Percentiles rank a stretch among this genome's conserved stretches.
Conservation (phyloP, 1,140 invertebrate species). For the Pteromalus puparum region DNA sequence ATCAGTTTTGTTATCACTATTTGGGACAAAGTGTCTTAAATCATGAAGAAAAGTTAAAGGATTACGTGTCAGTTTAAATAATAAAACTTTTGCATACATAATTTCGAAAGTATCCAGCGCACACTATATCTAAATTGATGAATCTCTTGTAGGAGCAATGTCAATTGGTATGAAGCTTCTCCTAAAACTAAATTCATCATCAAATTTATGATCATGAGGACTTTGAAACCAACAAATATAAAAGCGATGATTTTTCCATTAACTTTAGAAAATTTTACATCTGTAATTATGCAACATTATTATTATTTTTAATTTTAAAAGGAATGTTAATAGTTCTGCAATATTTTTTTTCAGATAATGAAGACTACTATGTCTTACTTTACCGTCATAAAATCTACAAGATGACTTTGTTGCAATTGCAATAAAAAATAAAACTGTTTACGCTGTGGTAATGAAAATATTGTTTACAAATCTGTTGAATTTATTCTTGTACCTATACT, state of each 20-base stretch:
- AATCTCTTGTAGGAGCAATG: background rate
- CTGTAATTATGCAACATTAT: background rate
- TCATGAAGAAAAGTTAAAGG: background rate
- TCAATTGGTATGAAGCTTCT: background rate
- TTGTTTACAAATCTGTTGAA: too few species aligned
- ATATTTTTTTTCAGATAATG: background rate
- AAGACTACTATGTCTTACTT: too few species aligned
- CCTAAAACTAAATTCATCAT: background rate
- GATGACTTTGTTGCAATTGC: too few species aligned
- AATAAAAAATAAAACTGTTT: too few species aligned
- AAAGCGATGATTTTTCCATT: background rate
- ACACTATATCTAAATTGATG: too few species aligned
- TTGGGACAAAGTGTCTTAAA: background rate
- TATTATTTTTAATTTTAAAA: too few species aligned
- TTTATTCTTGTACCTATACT: too few species aligned
- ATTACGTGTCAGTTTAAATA: background rate
- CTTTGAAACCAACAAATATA: background rate
- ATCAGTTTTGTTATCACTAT: constrained; percentile 10
- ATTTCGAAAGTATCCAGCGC: background rate
- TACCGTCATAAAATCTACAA: too few species aligned
- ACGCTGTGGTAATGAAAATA: too few species aligned
- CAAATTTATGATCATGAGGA: constrained; percentile 3
- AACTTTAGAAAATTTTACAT: constrained; percentile 4
- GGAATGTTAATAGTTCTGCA: constrained; percentile 53
- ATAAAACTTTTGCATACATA: too few species aligned